phyloP scores from a whole-genome alignment of 2,888 invertebrate species.

The Apodemia hepburni region DNA sequence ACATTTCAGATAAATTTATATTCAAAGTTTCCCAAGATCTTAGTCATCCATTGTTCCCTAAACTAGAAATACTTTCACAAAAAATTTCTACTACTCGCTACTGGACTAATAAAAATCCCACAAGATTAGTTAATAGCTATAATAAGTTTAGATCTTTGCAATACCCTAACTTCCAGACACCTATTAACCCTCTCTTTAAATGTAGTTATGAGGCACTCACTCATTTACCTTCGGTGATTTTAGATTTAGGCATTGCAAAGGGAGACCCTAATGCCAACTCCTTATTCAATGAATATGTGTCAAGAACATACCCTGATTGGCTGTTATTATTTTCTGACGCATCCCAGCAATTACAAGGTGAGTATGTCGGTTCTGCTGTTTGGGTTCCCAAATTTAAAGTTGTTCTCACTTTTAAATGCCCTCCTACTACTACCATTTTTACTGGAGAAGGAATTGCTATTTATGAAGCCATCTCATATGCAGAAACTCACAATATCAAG shows the following conservation, averaged over 20 bases:
- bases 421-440: not conserved
- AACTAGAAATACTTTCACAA: not conserved
- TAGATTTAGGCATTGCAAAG: not conserved
- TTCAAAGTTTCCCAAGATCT: not conserved
- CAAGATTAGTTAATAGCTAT: not conserved
- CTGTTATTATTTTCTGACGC: not conserved
- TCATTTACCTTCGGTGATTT: not conserved
- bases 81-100: not conserved
- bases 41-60: not conserved
- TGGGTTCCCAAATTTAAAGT: not conserved
- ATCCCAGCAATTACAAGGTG: not conserved
- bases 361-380: not conserved
- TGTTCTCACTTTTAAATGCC: not conserved
- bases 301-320: not conserved
- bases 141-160: not conserved
- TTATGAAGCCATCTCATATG: not conserved
- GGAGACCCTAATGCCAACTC: not conserved
- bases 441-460: not conserved
- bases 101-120: not conserved
- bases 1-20: not conserved
- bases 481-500: not conserved
- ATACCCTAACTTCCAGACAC: not conserved
- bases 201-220: not conserved
- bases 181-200: not conserved
- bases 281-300: not conserved